Evolutionary conservation across 2,888 invertebrate genomes (phyloP).

Genomic region (Phorcus lineatus): DNA sequence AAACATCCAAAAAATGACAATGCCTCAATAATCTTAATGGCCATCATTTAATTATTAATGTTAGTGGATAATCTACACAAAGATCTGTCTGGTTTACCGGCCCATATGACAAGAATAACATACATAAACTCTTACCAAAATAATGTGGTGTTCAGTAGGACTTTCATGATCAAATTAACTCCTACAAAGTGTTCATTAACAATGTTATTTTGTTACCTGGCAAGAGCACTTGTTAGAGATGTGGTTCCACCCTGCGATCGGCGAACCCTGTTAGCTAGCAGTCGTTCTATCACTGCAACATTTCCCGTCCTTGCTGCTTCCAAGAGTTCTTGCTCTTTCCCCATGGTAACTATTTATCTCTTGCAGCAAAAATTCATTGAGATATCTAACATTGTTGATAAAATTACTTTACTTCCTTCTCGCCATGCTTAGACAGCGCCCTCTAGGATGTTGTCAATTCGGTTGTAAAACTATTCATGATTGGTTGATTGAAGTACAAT

Average conservation of each 20-base stretch:
- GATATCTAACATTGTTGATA: constrained; percentile 26
- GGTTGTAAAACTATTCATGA: constrained; percentile 14
- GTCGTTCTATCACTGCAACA: constrained; percentile 90
- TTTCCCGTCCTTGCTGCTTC: constrained; percentile 96
- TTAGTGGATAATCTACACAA: too few species aligned
- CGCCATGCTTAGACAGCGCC: constrained; percentile 35
- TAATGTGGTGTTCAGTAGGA: constrained; percentile 86
- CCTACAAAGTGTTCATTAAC: background rate
- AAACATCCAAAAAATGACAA: background rate
- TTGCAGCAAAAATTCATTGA: background rate
- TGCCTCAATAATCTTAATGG: background rate
- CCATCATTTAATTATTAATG: too few species aligned
- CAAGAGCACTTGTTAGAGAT: constrained; percentile 39
- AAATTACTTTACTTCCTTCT: constrained; percentile 37
- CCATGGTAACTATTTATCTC: constrained; percentile 80
- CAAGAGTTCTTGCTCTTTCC: constrained; percentile 96
- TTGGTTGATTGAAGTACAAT: constrained; percentile 28
- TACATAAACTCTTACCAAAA: constrained; percentile 27
- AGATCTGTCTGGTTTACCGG: too few species aligned
- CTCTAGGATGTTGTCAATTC: constrained; percentile 23
- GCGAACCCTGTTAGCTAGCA: constrained; percentile 79
- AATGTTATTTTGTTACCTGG: constrained; percentile 30
- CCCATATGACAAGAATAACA: too few species aligned
- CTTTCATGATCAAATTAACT: background rate
- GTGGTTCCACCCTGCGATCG: constrained; percentile 43